phyloP scores from a whole-genome alignment of 2,888 invertebrate species.

The Chrysina gloriosa region DNA sequence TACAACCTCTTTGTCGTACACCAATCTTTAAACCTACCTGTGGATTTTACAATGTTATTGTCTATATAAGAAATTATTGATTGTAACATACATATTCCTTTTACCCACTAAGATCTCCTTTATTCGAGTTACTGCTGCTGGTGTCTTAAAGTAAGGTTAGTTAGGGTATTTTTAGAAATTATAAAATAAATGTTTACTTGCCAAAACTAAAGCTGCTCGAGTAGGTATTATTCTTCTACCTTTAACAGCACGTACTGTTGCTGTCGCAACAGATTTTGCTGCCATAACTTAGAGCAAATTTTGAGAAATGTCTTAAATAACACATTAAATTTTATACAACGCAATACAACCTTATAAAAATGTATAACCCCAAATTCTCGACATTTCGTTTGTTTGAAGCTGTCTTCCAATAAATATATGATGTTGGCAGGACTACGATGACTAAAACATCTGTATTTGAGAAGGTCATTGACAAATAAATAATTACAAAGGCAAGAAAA shows the following conservation, averaged over 20 bases:
- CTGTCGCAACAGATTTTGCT: slow-evolving; percentile 83
- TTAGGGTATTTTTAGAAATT: slow-evolving; percentile 50
- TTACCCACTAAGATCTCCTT: slow-evolving; percentile 83
- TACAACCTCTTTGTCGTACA: slow-evolving; percentile 96
- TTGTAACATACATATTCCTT: slow-evolving; percentile 73
- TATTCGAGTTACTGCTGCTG: slow-evolving; percentile 84
- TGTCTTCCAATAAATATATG: slow-evolving; percentile 10
- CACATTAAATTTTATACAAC: too few relatives aligned
- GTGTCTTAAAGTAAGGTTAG: slow-evolving; percentile 71
- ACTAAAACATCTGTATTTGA: slow-evolving; percentile 54
- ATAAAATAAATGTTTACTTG: slow-evolving; percentile 50
- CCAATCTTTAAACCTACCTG: slow-evolving; percentile 93
- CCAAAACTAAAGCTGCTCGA: slow-evolving; percentile 84
- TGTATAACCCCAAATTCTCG: neutral
- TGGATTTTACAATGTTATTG: slow-evolving; percentile 43
- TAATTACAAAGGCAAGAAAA: slow-evolving; percentile 44
- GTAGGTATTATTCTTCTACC: slow-evolving; percentile 82
- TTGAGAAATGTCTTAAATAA: slow-evolving; percentile 45
- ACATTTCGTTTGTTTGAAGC: slow-evolving; percentile 21
- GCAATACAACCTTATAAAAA: slow-evolving; percentile 16
- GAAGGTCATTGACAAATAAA: slow-evolving; percentile 58
- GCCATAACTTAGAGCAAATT: slow-evolving; percentile 69
- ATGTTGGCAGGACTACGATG: slow-evolving; percentile 44
- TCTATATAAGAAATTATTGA: slow-evolving; percentile 30
- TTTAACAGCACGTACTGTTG: slow-evolving; percentile 89